Evolutionary conservation across 2,888 invertebrate species (phyloP).

Genomic region (Meliscaeva auricollis): DNA sequence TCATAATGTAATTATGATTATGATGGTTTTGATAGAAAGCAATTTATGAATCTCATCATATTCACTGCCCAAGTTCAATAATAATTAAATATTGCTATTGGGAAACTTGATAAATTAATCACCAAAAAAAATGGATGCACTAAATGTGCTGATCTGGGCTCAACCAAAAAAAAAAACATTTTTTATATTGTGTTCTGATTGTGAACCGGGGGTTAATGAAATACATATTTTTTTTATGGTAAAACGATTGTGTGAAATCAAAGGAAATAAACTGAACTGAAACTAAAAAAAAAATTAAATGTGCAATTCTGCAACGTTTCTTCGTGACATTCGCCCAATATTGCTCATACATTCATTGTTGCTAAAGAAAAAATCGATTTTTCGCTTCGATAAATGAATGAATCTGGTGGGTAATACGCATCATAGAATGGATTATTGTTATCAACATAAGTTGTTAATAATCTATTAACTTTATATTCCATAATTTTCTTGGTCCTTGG

Average conservation of each 20-base stretch:
- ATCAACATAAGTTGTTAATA: slow-evolving; percentile 37
- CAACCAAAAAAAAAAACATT: not conserved
- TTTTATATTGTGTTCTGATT: not conserved
- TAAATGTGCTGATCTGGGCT: slow-evolving; percentile 17
- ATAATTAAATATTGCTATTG: slow-evolving; percentile 63
- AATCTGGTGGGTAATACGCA: slow-evolving; percentile 47
- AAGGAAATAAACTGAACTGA: slow-evolving; percentile 1
- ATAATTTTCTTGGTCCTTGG: not conserved
- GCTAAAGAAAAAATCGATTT: slow-evolving; percentile 73
- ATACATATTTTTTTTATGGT: slow-evolving; percentile 9
- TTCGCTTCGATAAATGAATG: slow-evolving; percentile 60
- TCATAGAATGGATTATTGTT: slow-evolving; percentile 43
- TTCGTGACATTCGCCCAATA: slow-evolving; percentile 57
- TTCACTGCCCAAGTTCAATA: slow-evolving; percentile 60
- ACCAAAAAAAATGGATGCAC: slow-evolving; percentile 28
- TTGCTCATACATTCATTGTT: slow-evolving; percentile 28
- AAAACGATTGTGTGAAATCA: slow-evolving; percentile 20
- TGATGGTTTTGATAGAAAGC: not conserved
- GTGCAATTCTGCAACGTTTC: slow-evolving; percentile 29
- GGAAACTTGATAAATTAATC: not conserved
- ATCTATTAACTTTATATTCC: slow-evolving; percentile 36
- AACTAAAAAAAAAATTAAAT: slow-evolving; percentile 25
- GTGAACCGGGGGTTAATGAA: not conserved
- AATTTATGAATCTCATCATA: slow-evolving; percentile 11
- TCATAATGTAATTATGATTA: not conserved